These are phyloP conservation scores for Lumbricus terrestris DNA, from an alignment of 2,888 invertebrate genomes.

Conservation along the genomic window DNA sequence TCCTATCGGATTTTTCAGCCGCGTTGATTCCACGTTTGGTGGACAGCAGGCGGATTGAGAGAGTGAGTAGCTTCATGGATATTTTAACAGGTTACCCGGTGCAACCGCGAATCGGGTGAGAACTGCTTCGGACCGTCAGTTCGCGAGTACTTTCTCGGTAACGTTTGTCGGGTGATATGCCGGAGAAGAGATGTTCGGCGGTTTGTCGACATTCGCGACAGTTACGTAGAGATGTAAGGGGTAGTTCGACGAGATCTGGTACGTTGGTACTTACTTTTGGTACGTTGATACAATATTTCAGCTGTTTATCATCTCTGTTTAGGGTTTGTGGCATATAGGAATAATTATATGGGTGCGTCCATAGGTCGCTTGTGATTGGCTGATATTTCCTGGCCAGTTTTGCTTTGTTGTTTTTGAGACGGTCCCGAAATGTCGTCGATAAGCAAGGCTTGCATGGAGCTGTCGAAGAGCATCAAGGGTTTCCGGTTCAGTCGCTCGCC, in stretches of 20 bases:
- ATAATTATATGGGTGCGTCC: background rate
- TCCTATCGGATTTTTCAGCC: background rate
- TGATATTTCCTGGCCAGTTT: background rate
- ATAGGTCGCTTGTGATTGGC: background rate
- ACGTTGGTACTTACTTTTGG: background rate
- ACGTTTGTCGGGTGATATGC: background rate
- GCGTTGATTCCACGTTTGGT: too few species aligned
- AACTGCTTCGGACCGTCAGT: background rate
- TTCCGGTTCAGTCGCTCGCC: slow-evolving; percentile 45
- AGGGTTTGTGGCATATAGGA: background rate
- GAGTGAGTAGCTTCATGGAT: background rate
- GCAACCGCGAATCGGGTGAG: background rate
- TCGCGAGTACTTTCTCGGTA: background rate
- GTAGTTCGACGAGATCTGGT: background rate
- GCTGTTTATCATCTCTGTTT: background rate
- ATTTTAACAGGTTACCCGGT: background rate
- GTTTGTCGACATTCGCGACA: background rate
- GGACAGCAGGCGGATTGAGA: too few species aligned
- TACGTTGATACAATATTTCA: background rate
- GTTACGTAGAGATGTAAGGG: background rate
- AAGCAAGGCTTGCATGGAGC: slow-evolving; percentile 56
- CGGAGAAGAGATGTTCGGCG: background rate
- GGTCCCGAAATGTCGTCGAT: slow-evolving; percentile 53
- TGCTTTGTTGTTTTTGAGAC: background rate
- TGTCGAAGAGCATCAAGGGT: slow-evolving; percentile 57